Evolutionary conservation across 2,113 vertebrate species (phyloP).

Genomic region (Dissostichus mawsoni): DNA sequence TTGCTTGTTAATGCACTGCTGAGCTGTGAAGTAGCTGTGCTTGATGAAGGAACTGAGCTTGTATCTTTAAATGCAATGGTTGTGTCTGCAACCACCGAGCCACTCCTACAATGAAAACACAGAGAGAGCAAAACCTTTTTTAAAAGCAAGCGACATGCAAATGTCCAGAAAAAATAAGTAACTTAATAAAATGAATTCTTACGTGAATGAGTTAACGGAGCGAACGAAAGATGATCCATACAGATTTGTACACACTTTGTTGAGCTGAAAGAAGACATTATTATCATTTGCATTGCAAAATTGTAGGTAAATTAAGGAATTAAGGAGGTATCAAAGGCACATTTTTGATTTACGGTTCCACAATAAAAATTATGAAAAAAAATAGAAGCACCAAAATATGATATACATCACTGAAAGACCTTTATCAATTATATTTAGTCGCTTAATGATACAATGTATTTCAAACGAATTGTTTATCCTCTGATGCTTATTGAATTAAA

Average conservation of each 20-base stretch:
- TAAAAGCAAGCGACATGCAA: background rate
- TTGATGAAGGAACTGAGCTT: conserved; percentile 27
- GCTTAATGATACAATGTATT: too few species aligned
- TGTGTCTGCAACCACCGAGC: conserved; percentile 44
- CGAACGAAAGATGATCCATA: conserved; percentile 31
- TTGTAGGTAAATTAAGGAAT: too few species aligned
- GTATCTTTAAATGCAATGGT: too few species aligned
- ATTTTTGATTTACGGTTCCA: too few species aligned
- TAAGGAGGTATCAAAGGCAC: too few species aligned
- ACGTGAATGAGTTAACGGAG: conserved; percentile 40
- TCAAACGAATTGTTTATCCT: too few species aligned
- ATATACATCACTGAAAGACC: too few species aligned
- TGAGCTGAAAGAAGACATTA: conserved; percentile 57
- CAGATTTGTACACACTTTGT: background rate
- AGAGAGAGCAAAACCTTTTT: background rate
- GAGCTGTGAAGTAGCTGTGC: background rate
- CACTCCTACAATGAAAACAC: conserved; percentile 39
- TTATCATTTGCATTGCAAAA: background rate
- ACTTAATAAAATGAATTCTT: conserved; percentile 4
- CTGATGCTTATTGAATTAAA: too few species aligned
- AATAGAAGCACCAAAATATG: too few species aligned
- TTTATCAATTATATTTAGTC: too few species aligned
- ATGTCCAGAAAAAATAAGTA: background rate
- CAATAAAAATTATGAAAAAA: too few species aligned
- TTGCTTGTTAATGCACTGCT: too few species aligned